Percentiles rank a stretch among this genome's conserved stretches.
phyloP scores from a whole-genome alignment of 2,113 vertebrate species.

The Hyaena hyaena region DNA sequence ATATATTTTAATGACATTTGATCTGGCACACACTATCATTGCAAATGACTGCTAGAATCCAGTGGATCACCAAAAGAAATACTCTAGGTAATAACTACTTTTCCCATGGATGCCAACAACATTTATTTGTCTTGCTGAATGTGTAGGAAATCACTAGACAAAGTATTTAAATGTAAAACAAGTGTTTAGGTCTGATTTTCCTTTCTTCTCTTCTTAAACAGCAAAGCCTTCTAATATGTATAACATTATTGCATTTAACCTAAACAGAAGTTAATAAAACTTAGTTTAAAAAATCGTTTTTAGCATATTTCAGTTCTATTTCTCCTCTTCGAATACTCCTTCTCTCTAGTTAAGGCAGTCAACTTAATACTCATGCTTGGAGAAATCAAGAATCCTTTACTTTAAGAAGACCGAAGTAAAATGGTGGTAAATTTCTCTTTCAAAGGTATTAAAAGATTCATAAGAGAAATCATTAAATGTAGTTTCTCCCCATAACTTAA shows the following conservation, averaged over 20 bases:
- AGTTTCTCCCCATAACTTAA: conserved; percentile 1
- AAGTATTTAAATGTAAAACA: background rate
- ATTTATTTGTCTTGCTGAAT: rapidly evolving
- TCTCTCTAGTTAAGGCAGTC: background rate
- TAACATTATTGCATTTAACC: background rate
- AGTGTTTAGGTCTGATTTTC: background rate
- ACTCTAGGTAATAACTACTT: background rate
- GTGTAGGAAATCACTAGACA: background rate
- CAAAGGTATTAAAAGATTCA: conserved; percentile 36
- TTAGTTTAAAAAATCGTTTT: background rate
- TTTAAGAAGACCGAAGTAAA: conserved; percentile 72
- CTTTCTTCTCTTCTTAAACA: conserved; percentile 39
- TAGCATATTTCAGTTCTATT: background rate
- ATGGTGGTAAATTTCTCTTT: conserved; percentile 70
- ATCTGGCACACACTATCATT: conserved; percentile 63
- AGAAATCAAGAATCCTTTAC: conserved; percentile 70
- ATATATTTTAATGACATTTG: conserved; percentile 59
- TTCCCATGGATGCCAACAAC: background rate
- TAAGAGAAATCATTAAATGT: background rate
- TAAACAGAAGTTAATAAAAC: conserved; percentile 1
- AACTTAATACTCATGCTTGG: conserved; percentile 32
- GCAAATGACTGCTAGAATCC: conserved; percentile 40
- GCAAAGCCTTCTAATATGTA: conserved; percentile 33
- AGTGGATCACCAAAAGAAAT: background rate
- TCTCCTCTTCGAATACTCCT: background rate